Percentiles rank a stretch among this genome's conserved stretches.
These are phyloP conservation scores for Muntiacus reevesi DNA, from an alignment of 2,113 vertebrate genomes.

Conservation along the genomic window DNA sequence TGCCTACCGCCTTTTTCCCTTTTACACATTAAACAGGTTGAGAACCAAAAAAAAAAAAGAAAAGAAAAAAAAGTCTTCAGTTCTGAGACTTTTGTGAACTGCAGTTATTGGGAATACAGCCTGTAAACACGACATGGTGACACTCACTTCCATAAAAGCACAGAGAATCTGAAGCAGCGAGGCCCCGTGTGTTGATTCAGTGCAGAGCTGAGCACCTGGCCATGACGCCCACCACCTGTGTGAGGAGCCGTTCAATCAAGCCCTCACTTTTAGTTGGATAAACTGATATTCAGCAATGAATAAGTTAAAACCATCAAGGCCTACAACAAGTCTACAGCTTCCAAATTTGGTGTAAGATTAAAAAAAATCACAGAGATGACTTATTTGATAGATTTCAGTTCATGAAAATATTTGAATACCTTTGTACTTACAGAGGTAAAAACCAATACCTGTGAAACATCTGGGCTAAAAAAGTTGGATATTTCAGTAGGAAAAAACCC, in stretches of 20 bases:
- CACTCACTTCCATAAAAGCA: background rate
- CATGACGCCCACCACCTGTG: background rate
- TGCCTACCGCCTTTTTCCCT: too few species aligned
- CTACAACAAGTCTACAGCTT: background rate
- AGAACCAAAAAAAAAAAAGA: background rate
- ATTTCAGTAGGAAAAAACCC: background rate
- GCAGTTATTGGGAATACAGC: background rate
- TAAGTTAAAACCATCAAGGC: background rate
- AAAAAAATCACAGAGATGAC: background rate
- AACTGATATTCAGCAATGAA: background rate
- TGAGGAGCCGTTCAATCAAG: background rate
- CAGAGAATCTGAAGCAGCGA: background rate
- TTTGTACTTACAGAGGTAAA: background rate
- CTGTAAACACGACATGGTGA: background rate
- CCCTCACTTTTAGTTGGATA: background rate
- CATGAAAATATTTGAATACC: background rate
- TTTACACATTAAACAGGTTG: too few species aligned
- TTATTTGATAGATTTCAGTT: background rate
- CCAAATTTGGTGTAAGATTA: background rate
- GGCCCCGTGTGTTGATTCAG: accelerated
- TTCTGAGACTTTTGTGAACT: background rate
- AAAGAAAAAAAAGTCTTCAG: background rate
- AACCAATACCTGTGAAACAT: background rate
- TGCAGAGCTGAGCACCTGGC: background rate
- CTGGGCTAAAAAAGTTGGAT: background rate